phyloP scores from a whole-genome alignment of 2,113 vertebrate genomes.

The Macrotus californicus region DNA sequence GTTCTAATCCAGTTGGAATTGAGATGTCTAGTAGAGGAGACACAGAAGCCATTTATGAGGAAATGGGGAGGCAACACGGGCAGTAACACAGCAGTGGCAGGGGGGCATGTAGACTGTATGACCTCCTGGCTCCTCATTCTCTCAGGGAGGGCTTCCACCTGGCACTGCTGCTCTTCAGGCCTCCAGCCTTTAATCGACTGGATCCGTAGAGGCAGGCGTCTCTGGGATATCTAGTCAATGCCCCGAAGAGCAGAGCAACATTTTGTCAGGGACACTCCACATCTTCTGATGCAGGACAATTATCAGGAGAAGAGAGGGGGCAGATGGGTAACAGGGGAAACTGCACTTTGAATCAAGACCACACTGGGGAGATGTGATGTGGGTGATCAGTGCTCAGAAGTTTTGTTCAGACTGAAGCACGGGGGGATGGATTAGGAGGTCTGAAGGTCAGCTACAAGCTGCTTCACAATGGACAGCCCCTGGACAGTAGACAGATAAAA shows the following conservation, averaged over 20 bases:
- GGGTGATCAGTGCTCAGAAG: not conserved
- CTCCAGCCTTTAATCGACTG: not conserved
- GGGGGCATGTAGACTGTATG: not conserved
- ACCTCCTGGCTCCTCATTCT: not conserved
- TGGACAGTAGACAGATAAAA: not conserved
- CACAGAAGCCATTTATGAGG: not conserved
- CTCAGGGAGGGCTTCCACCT: not conserved
- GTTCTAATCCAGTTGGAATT: not conserved
- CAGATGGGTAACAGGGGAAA: not conserved
- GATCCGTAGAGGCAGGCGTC: not conserved
- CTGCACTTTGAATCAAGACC: not conserved
- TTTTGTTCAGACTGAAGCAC: not conserved
- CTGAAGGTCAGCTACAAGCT: not conserved
- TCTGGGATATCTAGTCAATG: not conserved
- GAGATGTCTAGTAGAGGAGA: not conserved
- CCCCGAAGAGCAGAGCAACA: not conserved
- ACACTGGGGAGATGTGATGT: not conserved
- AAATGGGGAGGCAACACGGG: not conserved
- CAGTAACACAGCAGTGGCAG: not conserved
- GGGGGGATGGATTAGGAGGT: not conserved
- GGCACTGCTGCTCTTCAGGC: not conserved
- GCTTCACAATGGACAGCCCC: not conserved
- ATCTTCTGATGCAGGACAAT: not conserved
- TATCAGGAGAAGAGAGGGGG: not conserved
- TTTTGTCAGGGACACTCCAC: not conserved